Evolutionary conservation across 2,797 vertebrate species (phyloP), one percentile per base, ranked within the genome.

Genomic region (Chaetophractus vellerosus): DNA sequence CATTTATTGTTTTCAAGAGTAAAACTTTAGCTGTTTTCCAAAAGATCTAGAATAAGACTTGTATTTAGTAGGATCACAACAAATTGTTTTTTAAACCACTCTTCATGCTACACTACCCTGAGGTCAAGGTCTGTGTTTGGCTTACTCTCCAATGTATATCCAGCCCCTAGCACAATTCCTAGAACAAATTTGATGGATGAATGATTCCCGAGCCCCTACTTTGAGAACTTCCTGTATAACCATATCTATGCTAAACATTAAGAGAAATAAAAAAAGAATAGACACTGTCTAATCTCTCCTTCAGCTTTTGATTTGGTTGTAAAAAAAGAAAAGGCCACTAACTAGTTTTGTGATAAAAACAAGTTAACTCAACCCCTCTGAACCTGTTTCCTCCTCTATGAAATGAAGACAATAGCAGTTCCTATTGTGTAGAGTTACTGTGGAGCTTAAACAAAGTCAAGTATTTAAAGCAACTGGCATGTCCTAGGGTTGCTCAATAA

Each of bases 401-500:
- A 91, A 68, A 38, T 21, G 52, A 90, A 52, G 71, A n/a, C 57
- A 45, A 31, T 15, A 80, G 26, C 0, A 61, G 28, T 52, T 31
- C 12, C n/a, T 48, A 26, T 31, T 6, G 94, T 31, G 21, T 2
- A 71, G n/a, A 24, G 4, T 50, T 88, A 8, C 18, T n/a, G 11
- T 66, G 63, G 21, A 16, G 3, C 23, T 78, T 84, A 88, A 79
- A 18, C 91, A 45, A 74, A 50, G 16, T 80, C 38, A 84, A 91
- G 18, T 74, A 80, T 78, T 97, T 88, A 82, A 90, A 95, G 26
- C 72, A 72, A 48, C 12, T 71, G n/a, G 10, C 21, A 28, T 31
- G 64, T 69, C 45, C 92, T 89, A 38, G 61, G 81, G 61, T 88
- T 83, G 6, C n/a, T 80, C 68, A 38, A 64, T 75, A 57, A 66